Conservation (phyloP, 2,113 vertebrate genomes). For the Erythrocebus patas region DNA sequence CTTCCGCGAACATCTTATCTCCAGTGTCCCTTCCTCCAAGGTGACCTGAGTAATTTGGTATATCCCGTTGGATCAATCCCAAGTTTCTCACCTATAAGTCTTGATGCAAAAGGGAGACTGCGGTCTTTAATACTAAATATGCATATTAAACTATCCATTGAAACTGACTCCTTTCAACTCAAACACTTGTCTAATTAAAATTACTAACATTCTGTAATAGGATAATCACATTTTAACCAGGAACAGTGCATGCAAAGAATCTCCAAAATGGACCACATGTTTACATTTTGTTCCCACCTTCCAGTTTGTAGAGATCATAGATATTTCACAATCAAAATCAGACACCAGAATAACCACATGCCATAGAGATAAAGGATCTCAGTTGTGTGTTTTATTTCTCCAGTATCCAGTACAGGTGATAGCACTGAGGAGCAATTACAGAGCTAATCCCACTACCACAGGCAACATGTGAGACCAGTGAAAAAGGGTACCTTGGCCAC, state of each 20-base stretch:
- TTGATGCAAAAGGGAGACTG: neutral
- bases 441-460: neutral
- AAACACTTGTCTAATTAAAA: neutral
- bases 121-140: neutral
- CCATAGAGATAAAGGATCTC: neutral
- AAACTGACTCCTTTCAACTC: slow-evolving; percentile 32
- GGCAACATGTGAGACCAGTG: neutral
- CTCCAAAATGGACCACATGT: neutral
- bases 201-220: neutral
- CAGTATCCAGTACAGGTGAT: neutral
- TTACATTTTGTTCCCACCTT: slow-evolving; percentile 2
- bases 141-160: neutral
- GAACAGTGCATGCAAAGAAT: neutral
- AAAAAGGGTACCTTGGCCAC: neutral
- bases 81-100: slow-evolving; percentile 46
- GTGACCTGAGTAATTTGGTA: slow-evolving; percentile 47
- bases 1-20: slow-evolving; percentile 47
- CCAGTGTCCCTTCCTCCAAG: slow-evolving; percentile 3
- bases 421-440: neutral
- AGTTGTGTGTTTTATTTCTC: neutral
- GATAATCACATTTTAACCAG: neutral
- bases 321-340: slow-evolving; percentile 38
- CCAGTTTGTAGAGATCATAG: neutral
- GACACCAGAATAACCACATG: neutral
- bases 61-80: slow-evolving; percentile 37